phyloP scores from a whole-genome alignment of 1,140 invertebrate species.

The Lepidurus packardi region DNA sequence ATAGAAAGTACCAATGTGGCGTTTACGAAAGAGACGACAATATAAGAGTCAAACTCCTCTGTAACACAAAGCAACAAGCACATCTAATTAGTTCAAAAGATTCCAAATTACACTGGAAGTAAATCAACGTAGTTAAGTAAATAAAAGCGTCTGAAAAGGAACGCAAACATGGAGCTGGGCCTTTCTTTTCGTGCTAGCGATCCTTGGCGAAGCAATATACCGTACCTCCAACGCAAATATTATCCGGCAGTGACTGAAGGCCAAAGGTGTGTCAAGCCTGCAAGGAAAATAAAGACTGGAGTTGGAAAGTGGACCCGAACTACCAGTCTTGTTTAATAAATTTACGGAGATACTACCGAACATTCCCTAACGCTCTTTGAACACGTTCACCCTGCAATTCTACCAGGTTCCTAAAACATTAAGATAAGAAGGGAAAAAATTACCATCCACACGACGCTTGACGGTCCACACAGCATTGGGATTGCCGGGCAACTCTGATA shows the following conservation, averaged over 20 bases:
- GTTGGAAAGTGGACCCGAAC: conserved; percentile 55
- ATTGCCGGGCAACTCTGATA: conserved; percentile 96
- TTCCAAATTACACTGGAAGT: neutral
- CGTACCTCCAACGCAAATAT: conserved; percentile 14
- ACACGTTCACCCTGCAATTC: conserved; percentile 32
- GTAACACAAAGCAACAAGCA: conserved; percentile 48
- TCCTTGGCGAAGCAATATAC: neutral
- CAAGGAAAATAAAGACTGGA: conserved; percentile 59
- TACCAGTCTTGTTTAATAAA: conserved; percentile 43
- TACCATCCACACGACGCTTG: conserved; percentile 89
- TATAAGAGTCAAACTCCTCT: conserved; percentile 99
- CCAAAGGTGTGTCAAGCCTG: conserved; percentile 42
- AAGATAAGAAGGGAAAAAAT: conserved; percentile 43
- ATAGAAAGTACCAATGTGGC: conserved; percentile 98
- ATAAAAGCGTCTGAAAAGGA: neutral
- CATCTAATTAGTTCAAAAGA: conserved; percentile 23
- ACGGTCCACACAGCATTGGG: conserved; percentile 99
- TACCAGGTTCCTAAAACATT: neutral
- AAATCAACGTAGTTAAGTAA: neutral
- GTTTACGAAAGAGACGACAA: conserved; percentile 99
- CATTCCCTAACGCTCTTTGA: neutral
- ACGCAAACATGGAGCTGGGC: neutral
- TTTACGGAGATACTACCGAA: conserved; percentile 37
- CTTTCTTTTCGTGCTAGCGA: neutral
- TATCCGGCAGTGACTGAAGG: neutral